phyloP scores from a whole-genome alignment of 2,888 invertebrate genomes.

The Barypeithes pellucidus region DNA sequence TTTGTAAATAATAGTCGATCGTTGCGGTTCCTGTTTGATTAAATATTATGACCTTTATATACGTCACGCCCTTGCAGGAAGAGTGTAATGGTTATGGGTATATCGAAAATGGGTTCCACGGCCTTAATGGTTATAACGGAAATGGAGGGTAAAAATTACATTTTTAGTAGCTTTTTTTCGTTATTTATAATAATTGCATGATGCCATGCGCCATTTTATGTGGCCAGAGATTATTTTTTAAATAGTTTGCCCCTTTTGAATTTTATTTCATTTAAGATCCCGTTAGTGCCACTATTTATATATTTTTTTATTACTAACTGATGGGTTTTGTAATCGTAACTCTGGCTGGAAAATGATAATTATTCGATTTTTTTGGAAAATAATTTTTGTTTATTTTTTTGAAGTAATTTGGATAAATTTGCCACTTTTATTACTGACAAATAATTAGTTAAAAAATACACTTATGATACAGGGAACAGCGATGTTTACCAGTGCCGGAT shows the following conservation, averaged over 20 bases:
- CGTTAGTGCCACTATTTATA: no score
- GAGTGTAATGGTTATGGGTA: conserved; percentile 67
- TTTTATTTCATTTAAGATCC: not conserved
- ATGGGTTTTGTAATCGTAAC: no score
- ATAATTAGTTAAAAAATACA: no score
- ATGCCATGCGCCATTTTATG: not conserved
- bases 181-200: conserved; percentile 5
- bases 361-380: no score
- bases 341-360: no score
- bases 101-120: conserved; percentile 62
- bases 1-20: conserved; percentile 13
- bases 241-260: not conserved
- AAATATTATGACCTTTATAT: conserved; percentile 69
- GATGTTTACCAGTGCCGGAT: no score
- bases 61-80: conserved; percentile 69
- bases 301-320: no score
- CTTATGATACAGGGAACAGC: no score
- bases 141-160: conserved; percentile 45
- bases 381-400: no score
- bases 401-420: no score
- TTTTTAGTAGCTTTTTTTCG: conserved; percentile 12
- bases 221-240: no score
- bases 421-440: no score
- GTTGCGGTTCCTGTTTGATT: not conserved
- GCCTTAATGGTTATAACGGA: conserved; percentile 60